Evolutionary conservation across 1,140 invertebrate species (phyloP), one percentile per base, ranked within the genome.

Genomic region (Calliphora vicina): DNA sequence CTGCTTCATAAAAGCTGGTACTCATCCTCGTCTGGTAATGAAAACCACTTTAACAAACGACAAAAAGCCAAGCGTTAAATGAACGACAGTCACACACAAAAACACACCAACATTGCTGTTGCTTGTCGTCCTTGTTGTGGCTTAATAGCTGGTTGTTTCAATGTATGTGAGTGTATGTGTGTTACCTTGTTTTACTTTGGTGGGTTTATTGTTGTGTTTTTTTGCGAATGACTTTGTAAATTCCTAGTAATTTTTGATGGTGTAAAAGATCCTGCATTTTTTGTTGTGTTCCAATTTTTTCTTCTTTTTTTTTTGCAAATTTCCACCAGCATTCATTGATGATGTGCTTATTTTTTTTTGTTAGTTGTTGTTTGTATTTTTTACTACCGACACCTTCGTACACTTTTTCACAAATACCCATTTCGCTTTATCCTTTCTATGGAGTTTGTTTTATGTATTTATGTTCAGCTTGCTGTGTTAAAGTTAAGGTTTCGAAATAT

Each of bases 1-100:
- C 15, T 8, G 45, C 2, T 17, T 13, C 12, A 50, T 2, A 50
- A 67, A 23, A 23, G n/a, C 50, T 20, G 61, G 23, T 23, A 23
- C 61, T 50, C 15, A 17, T 50, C n/a, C 61, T 17, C 10, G 9
- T 43, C 6, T 43, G 35, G 42, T 43, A 76, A 29, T 76, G 74
- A 78, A 78, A 78, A 78, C 74, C 74, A 78, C 74, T 42, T 78
- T 78, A 78, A 78, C 74, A 78, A 78, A 78, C 42, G 74, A 43
- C 35, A 43, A 78, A 57, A 78, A 78, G 74, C 74, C 20, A 43
- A 43, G 2, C 74, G 35, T 43, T 78, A 78, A 78, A 78, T 78
- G 74, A 78, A 45, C n/a, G 74, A 78, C 74, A 78, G 5, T 15
- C 74, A 43, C 74, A 57, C 50, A 15, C 50, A 57, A 15, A 35